Evolutionary conservation across 2,888 invertebrate genomes (phyloP).

Genomic region (Clivina fossor): DNA sequence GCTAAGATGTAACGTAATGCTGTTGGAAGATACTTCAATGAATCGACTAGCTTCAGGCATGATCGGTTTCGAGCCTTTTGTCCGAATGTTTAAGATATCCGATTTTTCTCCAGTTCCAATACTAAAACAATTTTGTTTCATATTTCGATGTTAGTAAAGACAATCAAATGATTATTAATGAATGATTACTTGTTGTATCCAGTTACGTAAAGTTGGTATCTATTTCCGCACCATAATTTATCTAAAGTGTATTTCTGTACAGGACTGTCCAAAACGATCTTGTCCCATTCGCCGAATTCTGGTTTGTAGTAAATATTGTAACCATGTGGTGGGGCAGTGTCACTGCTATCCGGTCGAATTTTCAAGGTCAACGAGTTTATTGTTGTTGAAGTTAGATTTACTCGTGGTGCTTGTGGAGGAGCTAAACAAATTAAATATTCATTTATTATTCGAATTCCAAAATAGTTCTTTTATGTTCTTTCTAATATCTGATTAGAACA

Average conservation of each 20-base stretch:
- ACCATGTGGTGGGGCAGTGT: constrained; percentile 87
- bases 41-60: constrained; percentile 88
- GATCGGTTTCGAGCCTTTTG: constrained; percentile 91
- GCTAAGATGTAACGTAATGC: constrained; percentile 86
- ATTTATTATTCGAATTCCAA: too few species aligned
- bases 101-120: constrained; percentile 92
- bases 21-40: constrained; percentile 90
- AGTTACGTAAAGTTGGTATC: constrained; percentile 90
- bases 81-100: constrained; percentile 84
- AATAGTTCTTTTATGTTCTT: too few species aligned
- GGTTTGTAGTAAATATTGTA: constrained; percentile 92
- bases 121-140: constrained; percentile 52
- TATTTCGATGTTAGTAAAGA: not conserved
- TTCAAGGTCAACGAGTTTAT: constrained; percentile 74
- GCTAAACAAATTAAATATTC: constrained; percentile 45
- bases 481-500: too few species aligned
- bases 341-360: constrained; percentile 71
- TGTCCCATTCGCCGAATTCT: constrained; percentile 94
- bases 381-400: constrained; percentile 72
- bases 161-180: not conserved
- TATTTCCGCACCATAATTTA: constrained; percentile 86
- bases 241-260: constrained; percentile 84
- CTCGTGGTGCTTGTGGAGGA: constrained; percentile 55
- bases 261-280: constrained; percentile 69
- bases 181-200: constrained; percentile 81